Evolutionary conservation across 2,113 vertebrate species (phyloP), one percentile per base, ranked within the genome.

Genomic region (Nyctereutes procyonoides): DNA sequence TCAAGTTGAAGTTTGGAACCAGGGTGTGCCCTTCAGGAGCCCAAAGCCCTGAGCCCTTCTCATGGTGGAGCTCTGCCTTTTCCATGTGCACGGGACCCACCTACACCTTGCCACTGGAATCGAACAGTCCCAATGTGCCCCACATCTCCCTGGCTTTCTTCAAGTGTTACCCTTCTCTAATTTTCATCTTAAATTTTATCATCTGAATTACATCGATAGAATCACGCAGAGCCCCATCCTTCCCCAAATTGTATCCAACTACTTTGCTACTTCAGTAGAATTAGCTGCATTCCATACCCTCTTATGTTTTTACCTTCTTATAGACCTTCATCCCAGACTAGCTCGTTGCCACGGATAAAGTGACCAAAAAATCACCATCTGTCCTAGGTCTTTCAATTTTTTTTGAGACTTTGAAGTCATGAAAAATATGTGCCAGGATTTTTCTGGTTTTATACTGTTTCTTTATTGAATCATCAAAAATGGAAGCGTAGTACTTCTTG

Each of bases 401-500:
- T 95, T 88, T 28, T 80, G 58, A 95, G 79, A 71, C 28, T 81
- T 65, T 69, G 17, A 91, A 14, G 24, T 88, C n/a, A 81, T 56
- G 35, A 71, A 88, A 91, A 90, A 43, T 55, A 74, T 35, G 17
- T 74, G 43, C 35, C 11, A 76, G 67, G 58, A 58, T 88, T 79
- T 84, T 81, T 71, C 53, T 77, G 51, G 1, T 0, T 93, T 1
- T 77, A 38, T 81, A 24, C 10, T 81, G 9, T 71, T 71, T 65
- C 48, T 88, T 24, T 35, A 85, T 32, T 22, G 15, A 81, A 63
- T 86, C 71, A 81, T 94, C 65, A 77, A 63, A 94, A 71, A 26
- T 43, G 43, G 19, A 90, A 22, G 26, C 2, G 3, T 62, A 48
- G 20, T 28, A 24, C 30, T 38, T 93, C 2, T 79, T 38, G 12